A percentile compares a stretch with the other conserved stretches of the same genome.
These are phyloP conservation scores for Rhinogobius similis DNA, from an alignment of 2,113 vertebrate genomes.

Conservation along the genomic window DNA sequence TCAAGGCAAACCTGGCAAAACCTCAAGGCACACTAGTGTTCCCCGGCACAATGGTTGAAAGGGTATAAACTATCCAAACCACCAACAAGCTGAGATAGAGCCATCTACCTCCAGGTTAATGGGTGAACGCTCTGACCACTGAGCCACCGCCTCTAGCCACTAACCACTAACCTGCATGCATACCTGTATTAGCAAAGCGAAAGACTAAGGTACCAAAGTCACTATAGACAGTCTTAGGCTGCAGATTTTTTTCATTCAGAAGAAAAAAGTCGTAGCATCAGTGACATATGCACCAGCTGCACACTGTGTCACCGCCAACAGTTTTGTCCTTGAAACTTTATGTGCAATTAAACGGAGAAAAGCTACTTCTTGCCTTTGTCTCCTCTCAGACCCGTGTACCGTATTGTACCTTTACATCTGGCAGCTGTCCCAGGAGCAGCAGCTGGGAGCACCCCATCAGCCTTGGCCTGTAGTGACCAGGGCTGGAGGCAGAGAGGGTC, in stretches of 20 bases:
- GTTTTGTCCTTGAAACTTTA: slow-evolving; percentile 12
- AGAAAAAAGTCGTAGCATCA: background rate
- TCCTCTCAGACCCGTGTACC: slow-evolving; percentile 27
- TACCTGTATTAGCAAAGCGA: no score
- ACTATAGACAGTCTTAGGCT: background rate
- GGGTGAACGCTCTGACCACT: background rate
- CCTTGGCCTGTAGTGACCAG: slow-evolving; percentile 8
- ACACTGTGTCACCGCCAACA: slow-evolving; percentile 4
- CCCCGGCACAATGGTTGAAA: no score
- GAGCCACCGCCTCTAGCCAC: background rate
- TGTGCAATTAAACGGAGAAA: slow-evolving; percentile 24
- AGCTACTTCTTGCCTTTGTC: slow-evolving; percentile 14
- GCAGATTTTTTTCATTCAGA: background rate
- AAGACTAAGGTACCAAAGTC: no score
- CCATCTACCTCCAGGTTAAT: background rate
- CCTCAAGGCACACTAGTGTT: no score
- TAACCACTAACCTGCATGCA: no score
- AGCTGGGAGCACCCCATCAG: slow-evolving; percentile 52
- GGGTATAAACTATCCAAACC: no score
- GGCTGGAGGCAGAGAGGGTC: slow-evolving; percentile 40
- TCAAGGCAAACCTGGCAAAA: no score
- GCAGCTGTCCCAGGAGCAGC: slow-evolving; percentile 56
- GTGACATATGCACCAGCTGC: background rate
- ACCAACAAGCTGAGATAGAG: background rate
- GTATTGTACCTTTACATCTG: slow-evolving; percentile 30